Conservation (phyloP, 2,888 invertebrate genomes). For the Eueremaeus valkanovi region DNA sequence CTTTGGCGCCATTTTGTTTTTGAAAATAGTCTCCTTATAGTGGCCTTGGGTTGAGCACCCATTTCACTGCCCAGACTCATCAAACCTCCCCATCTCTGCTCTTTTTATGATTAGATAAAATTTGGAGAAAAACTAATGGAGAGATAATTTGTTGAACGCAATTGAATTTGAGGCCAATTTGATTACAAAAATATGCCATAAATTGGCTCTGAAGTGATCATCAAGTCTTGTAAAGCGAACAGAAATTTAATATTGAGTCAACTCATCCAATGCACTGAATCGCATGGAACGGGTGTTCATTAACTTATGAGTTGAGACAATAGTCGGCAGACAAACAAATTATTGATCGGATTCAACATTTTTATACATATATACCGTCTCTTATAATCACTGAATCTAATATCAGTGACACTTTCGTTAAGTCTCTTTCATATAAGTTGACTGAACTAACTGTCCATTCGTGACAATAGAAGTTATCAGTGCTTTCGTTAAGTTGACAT, state of each 20-base stretch:
- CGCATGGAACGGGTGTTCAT: slow-evolving; percentile 6
- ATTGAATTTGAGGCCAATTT: background rate
- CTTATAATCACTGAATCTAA: background rate
- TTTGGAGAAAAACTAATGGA: background rate
- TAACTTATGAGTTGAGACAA: slow-evolving; percentile 3
- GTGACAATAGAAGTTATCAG: background rate
- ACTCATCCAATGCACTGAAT: background rate
- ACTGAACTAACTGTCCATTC: background rate
- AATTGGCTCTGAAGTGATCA: background rate
- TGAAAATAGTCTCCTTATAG: too few relatives aligned
- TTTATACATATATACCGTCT: too few relatives aligned
- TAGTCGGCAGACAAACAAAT: background rate
- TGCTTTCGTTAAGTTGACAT: background rate
- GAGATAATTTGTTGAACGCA: background rate
- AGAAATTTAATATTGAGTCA: background rate
- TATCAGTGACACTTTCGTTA: background rate
- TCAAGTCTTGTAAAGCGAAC: background rate
- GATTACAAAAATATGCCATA: background rate
- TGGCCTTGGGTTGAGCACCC: too few relatives aligned
- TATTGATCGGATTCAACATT: background rate
- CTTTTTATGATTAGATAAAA: too few relatives aligned
- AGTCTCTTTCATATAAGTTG: background rate
- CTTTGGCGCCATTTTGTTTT: too few relatives aligned
- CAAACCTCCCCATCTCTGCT: too few relatives aligned
- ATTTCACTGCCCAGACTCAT: too few relatives aligned